Evolutionary conservation across 2,888 invertebrate genomes (phyloP), one percentile per base, ranked within the genome.

Genomic region (Nymphalis polychloros): DNA sequence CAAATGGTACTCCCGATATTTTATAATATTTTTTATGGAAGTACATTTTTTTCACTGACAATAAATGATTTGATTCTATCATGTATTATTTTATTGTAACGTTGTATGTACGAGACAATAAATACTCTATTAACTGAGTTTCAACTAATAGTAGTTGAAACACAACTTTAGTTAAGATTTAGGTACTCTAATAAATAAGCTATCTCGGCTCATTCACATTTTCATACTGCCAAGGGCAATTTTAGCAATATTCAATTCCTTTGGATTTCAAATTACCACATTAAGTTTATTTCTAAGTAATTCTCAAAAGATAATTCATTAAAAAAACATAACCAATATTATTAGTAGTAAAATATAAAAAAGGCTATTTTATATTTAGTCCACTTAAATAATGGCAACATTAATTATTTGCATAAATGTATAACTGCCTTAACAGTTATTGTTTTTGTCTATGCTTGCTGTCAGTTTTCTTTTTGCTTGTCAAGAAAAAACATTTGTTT

Each of bases 1-100:
- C 92, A 0, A 83, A 82, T 73, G 82, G 81, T 65, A 72, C 77
- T 63, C 72, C 77, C n/a, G 71, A 69, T 23, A n/a, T 31, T 1
- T 52, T 7, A 31, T 31, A 55, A 41, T 41, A 3, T 41, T 41
- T 31, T 31, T 6, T 23, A 35, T 35, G 31, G 31, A 35, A 35
- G 6, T 8, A 35, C 31, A 6, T 8, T 35, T 35, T 35, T 35
- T 35, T 35, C 8, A 41, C 35, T 1, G 35, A 8, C 10, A 8
- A 10, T 41, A 41, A 10, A 41, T 41, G 8, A 10, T 41, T 41
- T 41, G 10, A n/a, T 5, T 5, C 3, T 17, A 4, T 5, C 6
- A 48, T 48, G 2, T 48, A 31, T 31, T 31, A 31, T 31, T 31
- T 31, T 31, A 31, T 31, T 31, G 27, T 31, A 31, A 31, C 5